Evolutionary conservation across 2,113 vertebrate genomes (phyloP).

Genomic region (Puffinus mauretanicus): DNA sequence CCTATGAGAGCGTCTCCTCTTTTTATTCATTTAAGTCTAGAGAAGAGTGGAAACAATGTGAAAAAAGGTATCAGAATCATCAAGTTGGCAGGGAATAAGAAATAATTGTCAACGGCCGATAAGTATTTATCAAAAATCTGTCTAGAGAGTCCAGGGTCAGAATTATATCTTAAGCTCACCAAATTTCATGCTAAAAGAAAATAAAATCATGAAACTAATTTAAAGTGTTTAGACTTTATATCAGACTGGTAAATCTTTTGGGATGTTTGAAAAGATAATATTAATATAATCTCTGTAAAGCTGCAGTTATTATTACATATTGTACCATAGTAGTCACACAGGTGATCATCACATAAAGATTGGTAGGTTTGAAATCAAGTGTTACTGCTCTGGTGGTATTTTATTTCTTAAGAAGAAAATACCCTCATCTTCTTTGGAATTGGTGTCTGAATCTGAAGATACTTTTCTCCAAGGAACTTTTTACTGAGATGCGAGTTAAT

Average conservation of each 20-base stretch:
- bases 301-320: constrained; percentile 1
- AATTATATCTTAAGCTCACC: background rate
- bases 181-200: constrained; percentile 32
- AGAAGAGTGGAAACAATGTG: background rate
- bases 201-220: background rate
- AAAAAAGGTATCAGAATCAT: background rate
- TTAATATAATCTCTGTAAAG: constrained; percentile 38
- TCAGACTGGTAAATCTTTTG: constrained; percentile 28
- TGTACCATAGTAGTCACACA: background rate
- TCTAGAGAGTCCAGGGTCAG: background rate
- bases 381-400: background rate
- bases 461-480: background rate
- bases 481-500: background rate
- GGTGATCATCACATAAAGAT: background rate
- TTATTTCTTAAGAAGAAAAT: background rate
- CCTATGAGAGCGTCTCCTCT: background rate
- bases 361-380: background rate
- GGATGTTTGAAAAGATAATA: constrained; percentile 10
- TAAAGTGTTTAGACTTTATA: constrained; percentile 26
- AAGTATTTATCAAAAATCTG: constrained; percentile 33
- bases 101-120: background rate
- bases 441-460: background rate
- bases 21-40: background rate
- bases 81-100: background rate
- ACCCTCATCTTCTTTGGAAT: background rate